These are phyloP conservation scores for Cryptosula pallasiana DNA, from an alignment of 2,888 invertebrate genomes.

Conservation along the genomic window DNA sequence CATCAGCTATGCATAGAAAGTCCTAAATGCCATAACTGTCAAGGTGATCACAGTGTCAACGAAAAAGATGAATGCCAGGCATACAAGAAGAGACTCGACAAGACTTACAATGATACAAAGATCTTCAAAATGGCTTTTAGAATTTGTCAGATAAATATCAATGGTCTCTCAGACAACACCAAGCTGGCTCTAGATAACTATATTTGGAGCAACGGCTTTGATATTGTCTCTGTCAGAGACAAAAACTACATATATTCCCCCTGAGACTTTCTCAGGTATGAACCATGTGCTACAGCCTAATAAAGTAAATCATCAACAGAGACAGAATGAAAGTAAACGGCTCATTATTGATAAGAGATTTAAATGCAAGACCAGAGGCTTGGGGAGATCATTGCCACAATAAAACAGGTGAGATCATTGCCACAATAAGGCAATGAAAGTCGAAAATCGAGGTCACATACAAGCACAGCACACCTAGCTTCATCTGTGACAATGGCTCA, in stretches of 20 bases:
- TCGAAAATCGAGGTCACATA: not conserved
- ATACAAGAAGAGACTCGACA: constrained; percentile 2
- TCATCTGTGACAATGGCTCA: constrained; percentile 6
- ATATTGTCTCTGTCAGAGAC: constrained; percentile 19
- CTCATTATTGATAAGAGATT: not conserved
- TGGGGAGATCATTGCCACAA: not conserved
- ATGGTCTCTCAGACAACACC: constrained; percentile 16
- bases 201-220: constrained; percentile 1
- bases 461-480: constrained; percentile 13
- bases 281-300: not conserved
- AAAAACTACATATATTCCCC: not conserved
- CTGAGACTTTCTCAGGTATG: not conserved
- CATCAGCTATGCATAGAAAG: not conserved
- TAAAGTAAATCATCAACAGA: not conserved
- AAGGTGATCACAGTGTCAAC: not conserved
- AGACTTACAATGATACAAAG: not conserved
- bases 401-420: not conserved
- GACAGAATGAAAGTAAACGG: not conserved
- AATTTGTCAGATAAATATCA: constrained; percentile 9
- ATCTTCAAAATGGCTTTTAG: constrained; percentile 14
- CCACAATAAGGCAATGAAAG: not conserved
- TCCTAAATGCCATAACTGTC: not conserved
- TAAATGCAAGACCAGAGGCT: not conserved
- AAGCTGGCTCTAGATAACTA: constrained; percentile 5
- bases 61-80: not conserved